phyloP scores from a whole-genome alignment of 2,888 invertebrate species.

The Scaptomyza caliginosa region DNA sequence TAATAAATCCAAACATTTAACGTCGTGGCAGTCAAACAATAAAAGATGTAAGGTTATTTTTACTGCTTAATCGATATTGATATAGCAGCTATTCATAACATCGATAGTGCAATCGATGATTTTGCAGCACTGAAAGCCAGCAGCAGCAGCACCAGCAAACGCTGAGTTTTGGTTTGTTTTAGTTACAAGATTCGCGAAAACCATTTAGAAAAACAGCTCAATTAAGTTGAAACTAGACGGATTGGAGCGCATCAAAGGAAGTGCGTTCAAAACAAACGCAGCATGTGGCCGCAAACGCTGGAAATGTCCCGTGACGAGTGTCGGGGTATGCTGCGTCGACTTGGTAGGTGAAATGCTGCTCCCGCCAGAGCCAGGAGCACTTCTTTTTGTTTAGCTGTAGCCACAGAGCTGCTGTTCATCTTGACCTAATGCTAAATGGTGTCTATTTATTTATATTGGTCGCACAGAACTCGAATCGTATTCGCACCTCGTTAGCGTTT shows the following conservation, averaged over 20 bases:
- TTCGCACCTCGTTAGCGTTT: constrained; percentile 93
- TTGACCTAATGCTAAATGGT: constrained; percentile 14
- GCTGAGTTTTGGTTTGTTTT: constrained; percentile 77
- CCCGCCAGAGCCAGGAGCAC: constrained; percentile 28
- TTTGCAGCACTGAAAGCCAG: constrained; percentile 54
- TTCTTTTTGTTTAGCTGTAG: constrained; percentile 4
- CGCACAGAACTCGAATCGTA: constrained; percentile 94
- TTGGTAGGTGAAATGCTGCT: constrained; percentile 86
- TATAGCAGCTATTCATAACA: constrained; percentile 1
- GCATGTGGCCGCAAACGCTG: constrained; percentile 83
- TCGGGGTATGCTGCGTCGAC: constrained; percentile 92
- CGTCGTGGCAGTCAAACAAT: constrained; percentile 22
- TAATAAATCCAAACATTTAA: no score
- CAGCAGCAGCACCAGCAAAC: constrained; percentile 61
- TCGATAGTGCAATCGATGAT: constrained; percentile 49
- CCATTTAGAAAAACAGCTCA: constrained; percentile 61
- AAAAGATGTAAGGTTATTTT: background rate
- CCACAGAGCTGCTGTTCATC: background rate
- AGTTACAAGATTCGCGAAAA: constrained; percentile 72
- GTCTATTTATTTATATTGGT: constrained; percentile 31
- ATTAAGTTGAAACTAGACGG: constrained; percentile 68
- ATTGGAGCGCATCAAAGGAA: constrained; percentile 56
- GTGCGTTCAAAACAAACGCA: constrained; percentile 61
- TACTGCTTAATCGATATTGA: background rate
- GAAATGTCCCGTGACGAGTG: constrained; percentile 95